Conservation (phyloP, 23 tunicate genomes). For the Botrylloides violaceus region DNA sequence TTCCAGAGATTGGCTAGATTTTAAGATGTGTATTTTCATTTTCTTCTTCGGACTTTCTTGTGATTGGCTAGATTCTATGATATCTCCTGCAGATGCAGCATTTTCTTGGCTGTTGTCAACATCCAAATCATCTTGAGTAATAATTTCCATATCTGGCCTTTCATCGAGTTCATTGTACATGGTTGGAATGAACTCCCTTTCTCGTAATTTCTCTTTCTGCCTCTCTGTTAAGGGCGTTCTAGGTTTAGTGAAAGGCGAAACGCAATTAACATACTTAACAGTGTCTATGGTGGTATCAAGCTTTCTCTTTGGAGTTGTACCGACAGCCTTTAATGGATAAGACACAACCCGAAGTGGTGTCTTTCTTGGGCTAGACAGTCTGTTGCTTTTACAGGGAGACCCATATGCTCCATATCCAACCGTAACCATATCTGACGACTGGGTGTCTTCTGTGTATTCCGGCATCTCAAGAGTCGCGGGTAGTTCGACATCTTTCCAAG, state of each 20-base stretch:
- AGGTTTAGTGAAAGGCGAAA: conserved; percentile 8
- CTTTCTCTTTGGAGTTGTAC: conserved; percentile 7
- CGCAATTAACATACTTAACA: conserved; percentile 17
- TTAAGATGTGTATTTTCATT: not conserved
- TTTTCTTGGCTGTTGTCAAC: conserved; percentile 1
- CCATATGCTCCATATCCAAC: conserved; percentile 21
- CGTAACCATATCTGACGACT: not conserved
- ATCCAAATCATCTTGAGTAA: too few species aligned
- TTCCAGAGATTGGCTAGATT: conserved; percentile 1
- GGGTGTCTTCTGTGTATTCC: not conserved
- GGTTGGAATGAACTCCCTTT: conserved; percentile 14
- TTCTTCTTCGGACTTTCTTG: conserved; percentile 10
- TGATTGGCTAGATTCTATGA: not conserved
- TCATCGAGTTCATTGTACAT: conserved; percentile 25
- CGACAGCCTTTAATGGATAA: not conserved
- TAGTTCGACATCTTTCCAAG: conserved; percentile 18
- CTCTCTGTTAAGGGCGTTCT: conserved; percentile 11
- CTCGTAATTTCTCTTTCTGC: conserved; percentile 21
- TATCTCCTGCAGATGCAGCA: not conserved
- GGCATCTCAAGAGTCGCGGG: not conserved
- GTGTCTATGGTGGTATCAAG: not conserved
- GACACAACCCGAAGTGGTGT: not conserved
- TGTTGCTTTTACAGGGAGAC: conserved; percentile 10
- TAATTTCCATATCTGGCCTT: conserved; percentile 10
- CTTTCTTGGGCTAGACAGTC: not conserved